phyloP scores from a whole-genome alignment of 2,113 vertebrate species.

The Chionomys nivalis region DNA sequence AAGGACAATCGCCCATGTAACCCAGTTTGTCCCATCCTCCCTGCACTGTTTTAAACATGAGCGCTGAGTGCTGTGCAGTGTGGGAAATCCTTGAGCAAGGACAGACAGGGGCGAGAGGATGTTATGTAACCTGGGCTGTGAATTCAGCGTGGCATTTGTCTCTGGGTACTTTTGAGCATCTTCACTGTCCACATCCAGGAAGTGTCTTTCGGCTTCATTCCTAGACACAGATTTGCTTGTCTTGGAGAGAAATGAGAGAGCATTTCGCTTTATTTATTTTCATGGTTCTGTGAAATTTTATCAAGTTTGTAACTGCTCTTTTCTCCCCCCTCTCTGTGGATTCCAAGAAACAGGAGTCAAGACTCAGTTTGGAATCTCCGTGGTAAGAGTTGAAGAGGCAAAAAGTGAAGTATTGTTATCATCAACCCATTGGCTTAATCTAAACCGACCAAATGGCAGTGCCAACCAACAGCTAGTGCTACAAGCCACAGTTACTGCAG shows the following conservation, averaged over 20 bases:
- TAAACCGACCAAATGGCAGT: not conserved
- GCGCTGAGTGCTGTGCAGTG: fast-evolving
- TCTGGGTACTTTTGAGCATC: not conserved
- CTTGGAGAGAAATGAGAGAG: not conserved
- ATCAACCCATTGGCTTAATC: not conserved
- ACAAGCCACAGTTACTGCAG: fast-evolving
- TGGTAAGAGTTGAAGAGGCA: not conserved
- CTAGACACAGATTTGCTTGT: not conserved
- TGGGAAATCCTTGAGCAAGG: not conserved
- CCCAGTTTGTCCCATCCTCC: fast-evolving
- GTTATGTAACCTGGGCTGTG: not conserved
- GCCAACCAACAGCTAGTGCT: fast-evolving
- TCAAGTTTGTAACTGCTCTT: conserved; percentile 42
- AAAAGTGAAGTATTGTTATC: not conserved
- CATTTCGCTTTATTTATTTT: conserved; percentile 55
- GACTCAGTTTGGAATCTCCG: not conserved
- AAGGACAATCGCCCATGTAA: not conserved
- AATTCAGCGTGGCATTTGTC: not conserved
- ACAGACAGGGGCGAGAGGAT: too few species aligned
- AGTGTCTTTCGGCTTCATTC: not conserved
- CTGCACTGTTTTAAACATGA: not conserved
- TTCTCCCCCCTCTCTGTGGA: not conserved
- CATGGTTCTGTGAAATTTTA: conserved; percentile 29
- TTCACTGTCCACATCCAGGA: not conserved
- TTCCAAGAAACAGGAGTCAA: conserved; percentile 40